These are phyloP conservation scores for Arrhopalites spinosus DNA, from an alignment of 2,888 invertebrate species.

Conservation along the genomic window DNA sequence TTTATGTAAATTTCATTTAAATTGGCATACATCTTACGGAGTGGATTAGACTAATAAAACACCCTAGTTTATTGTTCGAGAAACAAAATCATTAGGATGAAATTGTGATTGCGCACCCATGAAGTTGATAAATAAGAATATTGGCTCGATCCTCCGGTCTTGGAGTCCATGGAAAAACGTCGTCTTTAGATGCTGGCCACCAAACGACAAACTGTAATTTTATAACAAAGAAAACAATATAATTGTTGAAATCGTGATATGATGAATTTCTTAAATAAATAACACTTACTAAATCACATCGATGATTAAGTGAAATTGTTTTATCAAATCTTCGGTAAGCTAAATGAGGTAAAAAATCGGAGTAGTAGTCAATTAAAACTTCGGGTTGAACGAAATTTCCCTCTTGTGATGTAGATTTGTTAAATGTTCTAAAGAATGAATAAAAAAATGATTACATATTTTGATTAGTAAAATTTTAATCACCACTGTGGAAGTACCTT, in stretches of 20 bases:
- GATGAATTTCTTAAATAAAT: neutral
- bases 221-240: neutral
- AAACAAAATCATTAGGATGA: neutral
- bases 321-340: slow-evolving; percentile 46
- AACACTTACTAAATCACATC: slow-evolving; percentile 42
- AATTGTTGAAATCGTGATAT: neutral
- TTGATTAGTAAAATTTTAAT: neutral
- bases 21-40: no score
- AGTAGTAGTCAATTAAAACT: slow-evolving; percentile 46
- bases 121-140: slow-evolving; percentile 48
- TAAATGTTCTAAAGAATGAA: neutral
- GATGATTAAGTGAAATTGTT: slow-evolving; percentile 46
- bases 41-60: no score
- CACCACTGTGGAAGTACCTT: slow-evolving; percentile 38
- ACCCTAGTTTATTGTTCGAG: no score
- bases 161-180: slow-evolving; percentile 55
- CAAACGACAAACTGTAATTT: slow-evolving; percentile 48
- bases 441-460: neutral
- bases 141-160: slow-evolving; percentile 53
- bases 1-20: no score
- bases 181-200: slow-evolving; percentile 54
- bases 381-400: slow-evolving; percentile 44
- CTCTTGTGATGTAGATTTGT: neutral
- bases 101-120: no score
- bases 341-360: slow-evolving; percentile 47